phyloP scores from a whole-genome alignment of 2,797 vertebrate species.

The Pantherophis vulpinus region DNA sequence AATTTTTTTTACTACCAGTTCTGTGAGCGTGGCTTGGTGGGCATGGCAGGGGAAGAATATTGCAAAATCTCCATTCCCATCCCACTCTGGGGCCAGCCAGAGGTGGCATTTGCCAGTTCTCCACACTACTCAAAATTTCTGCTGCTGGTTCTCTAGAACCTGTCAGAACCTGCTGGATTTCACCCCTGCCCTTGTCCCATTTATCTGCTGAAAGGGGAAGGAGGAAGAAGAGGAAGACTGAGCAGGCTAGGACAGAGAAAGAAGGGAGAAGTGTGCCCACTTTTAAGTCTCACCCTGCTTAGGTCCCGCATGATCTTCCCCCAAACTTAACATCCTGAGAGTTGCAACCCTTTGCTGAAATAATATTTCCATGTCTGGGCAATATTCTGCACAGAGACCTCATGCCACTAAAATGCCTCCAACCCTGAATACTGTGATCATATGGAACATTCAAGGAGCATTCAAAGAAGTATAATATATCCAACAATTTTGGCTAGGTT shows the following conservation, averaged over 20 bases:
- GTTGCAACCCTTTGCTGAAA: neutral
- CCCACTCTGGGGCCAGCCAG: too few relatives aligned
- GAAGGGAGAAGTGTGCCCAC: neutral
- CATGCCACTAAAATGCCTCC: neutral
- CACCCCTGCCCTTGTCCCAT: too few relatives aligned
- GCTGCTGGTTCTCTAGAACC: too few relatives aligned
- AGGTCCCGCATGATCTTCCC: neutral
- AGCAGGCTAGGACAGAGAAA: neutral
- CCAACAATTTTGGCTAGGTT: neutral
- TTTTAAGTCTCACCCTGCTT: neutral
- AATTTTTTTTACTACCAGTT: too few relatives aligned
- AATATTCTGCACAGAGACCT: neutral
- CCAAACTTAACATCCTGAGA: neutral
- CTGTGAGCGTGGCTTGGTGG: too few relatives aligned
- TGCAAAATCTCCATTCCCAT: too few relatives aligned
- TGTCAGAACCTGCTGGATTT: too few relatives aligned
- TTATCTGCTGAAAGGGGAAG: neutral
- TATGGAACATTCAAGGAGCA: neutral
- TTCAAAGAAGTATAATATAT: neutral
- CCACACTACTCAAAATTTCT: too few relatives aligned
- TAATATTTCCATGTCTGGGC: neutral
- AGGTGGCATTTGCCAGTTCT: too few relatives aligned
- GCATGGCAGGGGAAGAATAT: too few relatives aligned
- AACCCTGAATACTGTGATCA: neutral
- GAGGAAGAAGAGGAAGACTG: neutral